Evolutionary conservation across 2,113 vertebrate genomes (phyloP).

Genomic region (Baryphthengus martii): DNA sequence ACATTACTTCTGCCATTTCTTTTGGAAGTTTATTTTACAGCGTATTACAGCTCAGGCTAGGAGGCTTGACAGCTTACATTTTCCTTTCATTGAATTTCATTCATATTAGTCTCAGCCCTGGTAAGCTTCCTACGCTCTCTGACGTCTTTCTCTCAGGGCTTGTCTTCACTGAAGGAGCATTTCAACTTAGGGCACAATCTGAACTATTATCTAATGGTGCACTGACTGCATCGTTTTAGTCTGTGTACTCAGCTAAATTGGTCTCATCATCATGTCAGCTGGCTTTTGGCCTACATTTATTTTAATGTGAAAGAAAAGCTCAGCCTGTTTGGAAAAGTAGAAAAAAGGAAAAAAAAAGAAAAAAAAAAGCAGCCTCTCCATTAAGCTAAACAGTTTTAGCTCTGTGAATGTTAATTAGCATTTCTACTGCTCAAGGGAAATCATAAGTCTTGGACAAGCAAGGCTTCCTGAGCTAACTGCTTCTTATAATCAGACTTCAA

Average conservation of each 20-base stretch:
- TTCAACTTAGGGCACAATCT: background rate
- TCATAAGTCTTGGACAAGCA: background rate
- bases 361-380: background rate
- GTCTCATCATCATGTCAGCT: background rate
- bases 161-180: background rate
- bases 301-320: conserved; percentile 3
- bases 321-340: background rate
- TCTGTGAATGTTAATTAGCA: conserved; percentile 14
- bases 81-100: conserved; percentile 30
- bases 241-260: background rate
- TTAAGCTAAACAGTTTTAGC: background rate
- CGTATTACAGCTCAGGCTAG: background rate
- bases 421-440: conserved; percentile 3
- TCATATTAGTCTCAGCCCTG: conserved; percentile 11
- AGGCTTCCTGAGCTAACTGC: background rate
- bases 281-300: background rate
- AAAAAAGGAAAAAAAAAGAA: background rate
- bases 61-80: background rate
- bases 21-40: background rate
- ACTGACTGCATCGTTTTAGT: background rate
- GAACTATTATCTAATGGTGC: background rate
- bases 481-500: background rate
- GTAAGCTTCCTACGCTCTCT: background rate
- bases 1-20: background rate
- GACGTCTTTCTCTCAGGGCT: conserved; percentile 5